Evolutionary conservation across 2,113 vertebrate species (phyloP).

Genomic region (Upupa epops): DNA sequence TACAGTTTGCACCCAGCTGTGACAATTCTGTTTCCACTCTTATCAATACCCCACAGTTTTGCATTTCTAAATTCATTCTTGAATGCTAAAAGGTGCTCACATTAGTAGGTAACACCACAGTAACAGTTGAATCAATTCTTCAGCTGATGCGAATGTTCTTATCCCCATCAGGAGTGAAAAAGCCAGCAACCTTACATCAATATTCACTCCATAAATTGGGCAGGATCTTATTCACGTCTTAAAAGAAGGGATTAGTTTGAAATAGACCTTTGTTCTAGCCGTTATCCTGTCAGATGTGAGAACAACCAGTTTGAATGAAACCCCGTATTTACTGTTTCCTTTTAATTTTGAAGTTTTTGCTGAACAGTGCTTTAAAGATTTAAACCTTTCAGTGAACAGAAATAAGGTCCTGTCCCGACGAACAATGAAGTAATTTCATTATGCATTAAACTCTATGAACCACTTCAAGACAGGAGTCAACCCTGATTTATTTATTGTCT

Average conservation of each 20-base stretch:
- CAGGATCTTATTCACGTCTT: neutral
- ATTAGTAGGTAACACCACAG: rapidly evolving
- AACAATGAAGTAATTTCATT: neutral
- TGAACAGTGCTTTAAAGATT: neutral
- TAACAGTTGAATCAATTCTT: neutral
- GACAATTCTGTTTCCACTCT: neutral
- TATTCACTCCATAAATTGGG: neutral
- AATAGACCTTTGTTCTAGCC: neutral
- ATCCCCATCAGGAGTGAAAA: neutral
- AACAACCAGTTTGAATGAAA: neutral
- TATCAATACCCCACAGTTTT: neutral
- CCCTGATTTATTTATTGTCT: neutral
- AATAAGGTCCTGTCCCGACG: neutral
- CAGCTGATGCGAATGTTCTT: neutral
- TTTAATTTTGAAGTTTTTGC: neutral
- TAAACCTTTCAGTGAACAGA: neutral
- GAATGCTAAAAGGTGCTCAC: neutral
- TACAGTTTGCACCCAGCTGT: neutral
- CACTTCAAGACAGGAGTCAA: neutral
- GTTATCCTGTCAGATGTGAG: neutral
- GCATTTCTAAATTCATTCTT: neutral
- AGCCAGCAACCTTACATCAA: neutral
- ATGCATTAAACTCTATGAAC: neutral
- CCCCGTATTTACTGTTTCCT: neutral
- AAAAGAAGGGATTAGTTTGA: neutral